Conservation (phyloP, 2,888 invertebrate genomes). For the Gymnosoma rotundatum region DNA sequence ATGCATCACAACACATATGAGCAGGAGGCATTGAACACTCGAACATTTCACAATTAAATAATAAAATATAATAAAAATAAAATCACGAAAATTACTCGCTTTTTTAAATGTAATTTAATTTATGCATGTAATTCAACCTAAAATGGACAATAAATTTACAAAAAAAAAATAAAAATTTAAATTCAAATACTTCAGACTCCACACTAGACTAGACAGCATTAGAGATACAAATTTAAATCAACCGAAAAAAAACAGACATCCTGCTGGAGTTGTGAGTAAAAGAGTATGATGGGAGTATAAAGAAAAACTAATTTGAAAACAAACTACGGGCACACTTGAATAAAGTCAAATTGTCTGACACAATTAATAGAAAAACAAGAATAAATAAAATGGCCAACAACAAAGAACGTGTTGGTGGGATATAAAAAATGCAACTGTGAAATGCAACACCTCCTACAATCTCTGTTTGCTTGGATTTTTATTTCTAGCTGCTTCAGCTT, state of each 20-base stretch:
- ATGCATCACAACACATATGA: slow-evolving; percentile 13
- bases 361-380: slow-evolving; percentile 55
- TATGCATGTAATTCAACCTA: slow-evolving; percentile 51
- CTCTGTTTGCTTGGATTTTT: slow-evolving; percentile 10
- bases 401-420: slow-evolving; percentile 39
- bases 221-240: background rate
- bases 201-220: background rate
- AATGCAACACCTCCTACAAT: slow-evolving; percentile 70
- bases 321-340: slow-evolving; percentile 42
- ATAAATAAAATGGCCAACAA: slow-evolving; percentile 43
- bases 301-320: slow-evolving; percentile 35
- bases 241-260: background rate
- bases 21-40: background rate
- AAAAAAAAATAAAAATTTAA: slow-evolving; percentile 57
- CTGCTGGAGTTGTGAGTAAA: background rate
- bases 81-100: slow-evolving; percentile 40
- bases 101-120: slow-evolving; percentile 41
- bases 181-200: slow-evolving; percentile 35
- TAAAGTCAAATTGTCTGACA: slow-evolving; percentile 67
- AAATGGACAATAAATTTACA: slow-evolving; percentile 66
- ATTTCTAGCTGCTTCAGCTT: background rate
- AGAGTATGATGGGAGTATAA: background rate
- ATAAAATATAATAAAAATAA: slow-evolving; percentile 36
- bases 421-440: slow-evolving; percentile 61
- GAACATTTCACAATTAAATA: slow-evolving; percentile 12